Base-by-base conservation (phyloP, 2,888 invertebrate species). In the Drosophila pegasa region DNA sequence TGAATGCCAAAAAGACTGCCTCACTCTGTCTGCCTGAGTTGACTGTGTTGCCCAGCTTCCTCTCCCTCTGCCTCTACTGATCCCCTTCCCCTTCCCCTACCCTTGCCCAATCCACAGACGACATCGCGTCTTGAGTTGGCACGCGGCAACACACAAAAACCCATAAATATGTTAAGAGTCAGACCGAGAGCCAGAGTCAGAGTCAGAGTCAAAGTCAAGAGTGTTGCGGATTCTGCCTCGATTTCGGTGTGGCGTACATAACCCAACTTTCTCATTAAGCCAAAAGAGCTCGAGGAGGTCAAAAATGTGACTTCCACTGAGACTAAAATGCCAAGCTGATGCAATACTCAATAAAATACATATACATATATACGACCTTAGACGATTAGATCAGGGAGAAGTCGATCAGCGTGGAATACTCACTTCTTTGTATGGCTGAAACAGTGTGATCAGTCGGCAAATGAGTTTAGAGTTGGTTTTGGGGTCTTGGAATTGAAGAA, bases 101-200 rank as follows among this genome's bases (percentile, higher is more conserved):
- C 27, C n/a, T n/a, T 16, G 6, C 40, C 22, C 54, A 10, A 14
- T 47, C 35, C 74, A 38, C 27, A 57, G 47, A 59, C 66, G 72
- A 66, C 66, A 65, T 65, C 43, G 75, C 78, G 54, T 65, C 75
- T 60, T 73, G 80, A 80, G 74, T 78, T 74, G 84, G 84, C 84
- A 83, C 85, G 87, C 75, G 84, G 80, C 84, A 80, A 64, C 41
- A 56, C 70, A 84, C 71, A 80, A 78, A 82, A 80, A 78, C 80
- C 86, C 89, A 83, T 88, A 88, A 88, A 88, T 89, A 89, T 89
- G 78, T 88, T 88, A 89, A 85, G 71, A 89, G 88, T 89, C 88
- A 87, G 74, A 29, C 18, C 12, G 29, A 27, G 47, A 88, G 77
- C 79, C 77, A 76, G 64, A 89, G 80, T 83, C 79, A 75, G 61